Evolutionary conservation across 1,140 invertebrate genomes (phyloP).

Genomic region (Drosophila serrata): DNA sequence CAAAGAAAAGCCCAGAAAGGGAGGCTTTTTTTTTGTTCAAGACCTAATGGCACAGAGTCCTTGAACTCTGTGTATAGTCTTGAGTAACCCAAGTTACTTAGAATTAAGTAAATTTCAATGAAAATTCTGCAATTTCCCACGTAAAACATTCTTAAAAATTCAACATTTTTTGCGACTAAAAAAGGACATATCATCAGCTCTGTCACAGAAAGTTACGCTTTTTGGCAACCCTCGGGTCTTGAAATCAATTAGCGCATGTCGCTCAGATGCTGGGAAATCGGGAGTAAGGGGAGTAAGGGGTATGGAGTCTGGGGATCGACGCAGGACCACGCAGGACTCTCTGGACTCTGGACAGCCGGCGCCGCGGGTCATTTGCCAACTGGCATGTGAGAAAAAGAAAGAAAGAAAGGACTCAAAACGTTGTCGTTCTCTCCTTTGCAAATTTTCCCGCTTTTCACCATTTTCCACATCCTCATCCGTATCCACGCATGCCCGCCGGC

Average conservation of each 20-base stretch:
- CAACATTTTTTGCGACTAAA: not conserved
- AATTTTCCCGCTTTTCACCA: slow-evolving; percentile 19
- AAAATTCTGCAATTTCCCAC: not conserved
- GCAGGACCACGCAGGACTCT: not conserved
- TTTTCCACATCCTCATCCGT: slow-evolving; percentile 17
- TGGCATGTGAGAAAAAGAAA: slow-evolving; percentile 6
- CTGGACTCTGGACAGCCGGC: slow-evolving; percentile 17
- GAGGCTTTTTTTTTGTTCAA: not conserved
- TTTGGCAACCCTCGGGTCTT: slow-evolving; percentile 49
- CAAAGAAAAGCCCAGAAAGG: not conserved
- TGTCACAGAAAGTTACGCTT: not conserved
- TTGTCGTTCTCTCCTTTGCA: not conserved
- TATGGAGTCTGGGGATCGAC: not conserved
- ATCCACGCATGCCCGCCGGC: slow-evolving; percentile 37
- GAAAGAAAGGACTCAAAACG: slow-evolving; percentile 21
- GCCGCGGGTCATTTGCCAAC: slow-evolving; percentile 28
- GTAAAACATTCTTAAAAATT: not conserved
- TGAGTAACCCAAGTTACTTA: not conserved
- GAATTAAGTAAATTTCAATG: not conserved
- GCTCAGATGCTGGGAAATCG: slow-evolving; percentile 5
- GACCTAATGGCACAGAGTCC: not conserved
- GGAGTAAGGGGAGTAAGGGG: not conserved
- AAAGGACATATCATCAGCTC: not conserved
- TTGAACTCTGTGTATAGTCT: not conserved
- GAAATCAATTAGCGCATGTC: slow-evolving; percentile 74